These are phyloP conservation scores for Rhyzopertha dominica DNA, from an alignment of 1,140 invertebrate genomes.

Conservation along the genomic window DNA sequence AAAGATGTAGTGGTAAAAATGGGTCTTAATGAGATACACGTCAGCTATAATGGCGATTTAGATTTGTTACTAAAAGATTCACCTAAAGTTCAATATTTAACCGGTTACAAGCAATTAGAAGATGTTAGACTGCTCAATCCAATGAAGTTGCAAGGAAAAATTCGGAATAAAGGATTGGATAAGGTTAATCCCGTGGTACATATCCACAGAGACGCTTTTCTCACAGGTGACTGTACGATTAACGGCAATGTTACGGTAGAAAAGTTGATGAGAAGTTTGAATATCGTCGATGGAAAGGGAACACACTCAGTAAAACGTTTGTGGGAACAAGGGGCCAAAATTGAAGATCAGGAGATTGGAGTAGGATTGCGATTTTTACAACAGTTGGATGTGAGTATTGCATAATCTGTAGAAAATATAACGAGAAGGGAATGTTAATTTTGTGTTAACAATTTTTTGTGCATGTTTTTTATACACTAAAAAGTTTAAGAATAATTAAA, in stretches of 20 bases:
- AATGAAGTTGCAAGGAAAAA: constrained; percentile 39
- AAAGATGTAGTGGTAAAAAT: constrained; percentile 41
- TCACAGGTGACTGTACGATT: constrained; percentile 44
- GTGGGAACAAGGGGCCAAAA: constrained; percentile 23
- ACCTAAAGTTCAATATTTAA: constrained; percentile 42
- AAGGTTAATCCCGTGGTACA: constrained; percentile 44
- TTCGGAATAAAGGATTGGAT: constrained; percentile 39
- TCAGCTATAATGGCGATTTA: constrained; percentile 41
- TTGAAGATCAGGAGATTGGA: constrained; percentile 8
- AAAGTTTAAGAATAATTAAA: too few species aligned
- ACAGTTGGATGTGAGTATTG: constrained; percentile 37
- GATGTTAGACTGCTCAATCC: constrained; percentile 43
- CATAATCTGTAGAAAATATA: too few species aligned
- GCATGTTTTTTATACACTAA: too few species aligned
- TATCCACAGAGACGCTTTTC: constrained; percentile 37
- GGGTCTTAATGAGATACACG: constrained; percentile 45
- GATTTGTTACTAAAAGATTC: constrained; percentile 43
- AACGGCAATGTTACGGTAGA: constrained; percentile 43
- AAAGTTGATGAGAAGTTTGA: constrained; percentile 30
- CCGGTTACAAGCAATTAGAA: constrained; percentile 43
- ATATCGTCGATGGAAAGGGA: constrained; percentile 31
- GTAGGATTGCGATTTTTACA: constrained; percentile 43
- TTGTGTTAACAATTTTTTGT: too few species aligned
- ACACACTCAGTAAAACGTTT: constrained; percentile 20
- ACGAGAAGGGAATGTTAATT: too few species aligned